Conservation (phyloP, 92 coral and sea anemone genomes). For the Desmophyllum pertusum region DNA sequence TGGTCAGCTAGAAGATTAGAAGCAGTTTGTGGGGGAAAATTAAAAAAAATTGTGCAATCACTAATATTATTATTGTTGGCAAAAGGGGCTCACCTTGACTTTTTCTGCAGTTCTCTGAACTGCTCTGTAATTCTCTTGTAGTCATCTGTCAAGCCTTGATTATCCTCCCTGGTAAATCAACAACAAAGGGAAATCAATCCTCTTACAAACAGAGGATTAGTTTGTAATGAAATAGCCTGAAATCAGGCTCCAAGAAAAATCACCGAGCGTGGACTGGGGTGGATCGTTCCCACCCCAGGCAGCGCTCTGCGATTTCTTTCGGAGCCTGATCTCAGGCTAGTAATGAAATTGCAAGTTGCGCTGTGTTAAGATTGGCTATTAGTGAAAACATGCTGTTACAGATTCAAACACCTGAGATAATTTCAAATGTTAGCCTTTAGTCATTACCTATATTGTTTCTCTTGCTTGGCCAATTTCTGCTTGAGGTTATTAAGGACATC, state of each 20-base stretch:
- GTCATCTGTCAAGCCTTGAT: slow-evolving; percentile 93
- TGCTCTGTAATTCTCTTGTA: slow-evolving; percentile 98
- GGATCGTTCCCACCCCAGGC: no score
- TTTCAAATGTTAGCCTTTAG: neutral
- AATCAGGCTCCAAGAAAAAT: no score
- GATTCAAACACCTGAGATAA: no score
- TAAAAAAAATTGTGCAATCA: neutral
- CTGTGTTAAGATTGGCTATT: neutral
- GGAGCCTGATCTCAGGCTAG: no score
- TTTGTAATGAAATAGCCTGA: neutral
- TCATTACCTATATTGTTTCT: slow-evolving; percentile 85
- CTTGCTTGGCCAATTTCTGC: slow-evolving; percentile 94
- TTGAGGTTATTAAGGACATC: slow-evolving; percentile 93
- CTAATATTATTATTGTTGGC: no score
- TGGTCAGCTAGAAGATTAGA: neutral
- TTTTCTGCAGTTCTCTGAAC: slow-evolving; percentile 94
- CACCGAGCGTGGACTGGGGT: no score
- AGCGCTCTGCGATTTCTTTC: no score
- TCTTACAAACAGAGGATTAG: neutral
- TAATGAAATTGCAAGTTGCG: neutral
- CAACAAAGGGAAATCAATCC: neutral
- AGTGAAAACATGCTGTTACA: neutral
- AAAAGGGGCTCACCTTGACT: slow-evolving; percentile 75
- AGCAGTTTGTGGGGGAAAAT: neutral
- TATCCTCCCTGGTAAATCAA: slow-evolving; percentile 76